Percentiles rank a stretch among this genome's conserved stretches.
Evolutionary conservation across 2,888 invertebrate genomes (phyloP).

Genomic region (Dicyrtoma fusca): DNA sequence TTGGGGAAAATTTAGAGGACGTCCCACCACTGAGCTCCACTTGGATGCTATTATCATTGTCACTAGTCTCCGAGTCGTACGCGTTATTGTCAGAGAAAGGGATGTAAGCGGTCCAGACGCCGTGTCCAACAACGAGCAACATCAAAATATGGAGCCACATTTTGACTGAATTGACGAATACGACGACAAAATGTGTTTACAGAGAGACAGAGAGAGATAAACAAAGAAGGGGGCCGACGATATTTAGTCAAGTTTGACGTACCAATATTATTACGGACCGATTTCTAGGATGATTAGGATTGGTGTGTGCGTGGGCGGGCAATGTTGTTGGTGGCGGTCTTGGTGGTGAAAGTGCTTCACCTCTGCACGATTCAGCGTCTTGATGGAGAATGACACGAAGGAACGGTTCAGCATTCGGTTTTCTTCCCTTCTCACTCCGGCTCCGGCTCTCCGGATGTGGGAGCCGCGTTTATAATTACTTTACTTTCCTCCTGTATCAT

Average conservation of each 20-base stretch:
- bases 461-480: background rate
- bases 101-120: constrained; percentile 21
- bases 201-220: background rate
- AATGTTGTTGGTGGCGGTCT: too few species aligned
- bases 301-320: too few species aligned
- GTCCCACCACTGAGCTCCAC: background rate
- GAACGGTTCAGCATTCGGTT: background rate
- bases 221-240: background rate
- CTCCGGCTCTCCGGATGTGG: background rate
- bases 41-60: background rate
- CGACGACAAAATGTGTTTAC: too few species aligned
- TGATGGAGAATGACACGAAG: constrained; percentile 14
- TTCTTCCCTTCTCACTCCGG: background rate
- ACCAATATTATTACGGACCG: too few species aligned
- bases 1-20: background rate
- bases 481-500: background rate
- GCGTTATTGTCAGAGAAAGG: background rate
- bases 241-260: background rate
- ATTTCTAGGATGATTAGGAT: too few species aligned
- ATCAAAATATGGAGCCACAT: constrained; percentile 20
- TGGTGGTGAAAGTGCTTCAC: constrained; percentile 9
- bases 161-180: background rate
- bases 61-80: background rate
- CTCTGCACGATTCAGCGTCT: constrained; percentile 21
- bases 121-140: constrained; percentile 2